Conservation (phyloP, 2,797 vertebrate species). For the Brotula barbata region DNA sequence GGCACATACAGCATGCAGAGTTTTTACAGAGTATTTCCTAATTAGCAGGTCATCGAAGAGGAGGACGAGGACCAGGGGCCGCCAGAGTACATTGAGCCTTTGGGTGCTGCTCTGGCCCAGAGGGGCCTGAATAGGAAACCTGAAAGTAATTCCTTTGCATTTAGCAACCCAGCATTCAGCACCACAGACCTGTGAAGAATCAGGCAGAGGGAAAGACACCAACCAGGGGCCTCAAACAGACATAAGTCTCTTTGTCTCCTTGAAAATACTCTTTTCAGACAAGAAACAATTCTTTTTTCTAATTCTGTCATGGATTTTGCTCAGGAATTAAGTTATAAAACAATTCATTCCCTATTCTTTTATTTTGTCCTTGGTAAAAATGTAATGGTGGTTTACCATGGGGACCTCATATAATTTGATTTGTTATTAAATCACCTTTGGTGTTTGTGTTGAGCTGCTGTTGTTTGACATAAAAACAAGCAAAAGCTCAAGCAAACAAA, state of each 20-base stretch:
- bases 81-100: conserved; percentile 71
- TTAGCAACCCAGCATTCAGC: conserved; percentile 76
- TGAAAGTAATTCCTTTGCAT: background rate
- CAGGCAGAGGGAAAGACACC: background rate
- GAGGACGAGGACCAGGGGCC: conserved; percentile 49
- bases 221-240: conserved; percentile 6
- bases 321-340: background rate
- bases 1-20: too few species aligned
- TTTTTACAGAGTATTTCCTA: background rate
- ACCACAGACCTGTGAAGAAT: conserved; percentile 84
- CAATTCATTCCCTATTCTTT: background rate
- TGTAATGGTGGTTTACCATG: background rate
- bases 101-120: conserved; percentile 79
- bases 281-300: conserved; percentile 3
- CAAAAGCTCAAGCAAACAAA: conserved; percentile 27
- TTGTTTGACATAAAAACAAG: background rate
- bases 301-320: background rate
- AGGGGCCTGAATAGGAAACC: conserved; percentile 31
- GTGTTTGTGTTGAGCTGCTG: too few species aligned
- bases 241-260: conserved; percentile 18
- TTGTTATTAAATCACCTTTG: background rate
- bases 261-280: conserved; percentile 3
- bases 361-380: background rate
- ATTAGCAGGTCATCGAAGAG: conserved; percentile 59
- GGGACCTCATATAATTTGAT: conserved; percentile 1